phyloP scores from a whole-genome alignment of 2,888 invertebrate species.

The Drosophila falleni region DNA sequence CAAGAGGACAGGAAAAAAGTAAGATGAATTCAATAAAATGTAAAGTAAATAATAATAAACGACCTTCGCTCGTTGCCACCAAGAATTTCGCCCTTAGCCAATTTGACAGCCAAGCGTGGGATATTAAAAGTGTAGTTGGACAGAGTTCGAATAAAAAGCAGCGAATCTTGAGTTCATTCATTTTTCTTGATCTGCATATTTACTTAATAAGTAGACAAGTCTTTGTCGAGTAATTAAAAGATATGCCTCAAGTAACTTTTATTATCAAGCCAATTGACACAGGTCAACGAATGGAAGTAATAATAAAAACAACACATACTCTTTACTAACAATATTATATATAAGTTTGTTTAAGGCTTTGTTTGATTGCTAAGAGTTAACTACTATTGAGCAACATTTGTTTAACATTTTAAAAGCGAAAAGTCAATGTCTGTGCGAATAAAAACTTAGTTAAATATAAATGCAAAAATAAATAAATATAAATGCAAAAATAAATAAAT shows the following conservation, averaged over 20 bases:
- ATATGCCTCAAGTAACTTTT: constrained; percentile 38
- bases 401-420: background rate
- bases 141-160: constrained; percentile 7
- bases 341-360: background rate
- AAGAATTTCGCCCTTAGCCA: constrained; percentile 38
- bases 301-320: background rate
- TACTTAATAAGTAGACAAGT: background rate
- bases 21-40: constrained; percentile 68
- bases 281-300: background rate
- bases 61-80: constrained; percentile 63
- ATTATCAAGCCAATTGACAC: constrained; percentile 19
- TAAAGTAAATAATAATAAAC: constrained; percentile 76
- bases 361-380: background rate
- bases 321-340: background rate
- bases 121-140: constrained; percentile 55
- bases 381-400: background rate
- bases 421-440: background rate
- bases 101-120: constrained; percentile 61
- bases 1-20: constrained; percentile 10
- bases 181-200: constrained; percentile 15
- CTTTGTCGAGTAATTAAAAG: constrained; percentile 28
- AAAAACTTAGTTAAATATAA: background rate
- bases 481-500: constrained; percentile 5
- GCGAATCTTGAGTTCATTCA: constrained; percentile 14
- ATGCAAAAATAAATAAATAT: constrained; percentile 15